These are phyloP conservation scores for Nemotelus pantherinus DNA, from an alignment of 2,888 invertebrate genomes.

Conservation along the genomic window DNA sequence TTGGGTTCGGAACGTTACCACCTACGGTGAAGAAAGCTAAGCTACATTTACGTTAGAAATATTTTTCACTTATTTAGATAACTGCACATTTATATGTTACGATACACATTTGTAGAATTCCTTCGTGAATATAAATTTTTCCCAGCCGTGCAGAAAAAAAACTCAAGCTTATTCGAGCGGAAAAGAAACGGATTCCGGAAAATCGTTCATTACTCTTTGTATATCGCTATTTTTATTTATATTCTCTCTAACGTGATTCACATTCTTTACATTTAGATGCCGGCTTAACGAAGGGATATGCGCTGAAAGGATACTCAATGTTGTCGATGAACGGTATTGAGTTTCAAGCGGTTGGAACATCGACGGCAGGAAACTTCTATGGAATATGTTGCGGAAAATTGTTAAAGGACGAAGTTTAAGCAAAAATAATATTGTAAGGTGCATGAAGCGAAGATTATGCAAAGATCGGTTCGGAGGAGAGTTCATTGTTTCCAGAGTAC, in stretches of 20 bases:
- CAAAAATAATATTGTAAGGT: not conserved
- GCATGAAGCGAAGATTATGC: not conserved
- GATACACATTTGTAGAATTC: not conserved
- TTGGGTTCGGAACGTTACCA: not conserved
- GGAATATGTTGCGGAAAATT: slow-evolving; percentile 13
- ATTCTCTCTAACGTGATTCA: no score
- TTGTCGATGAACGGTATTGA: not conserved
- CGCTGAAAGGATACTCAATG: not conserved
- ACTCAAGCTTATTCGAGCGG: slow-evolving; percentile 14
- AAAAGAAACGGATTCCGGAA: slow-evolving; percentile 37
- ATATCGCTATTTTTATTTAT: not conserved
- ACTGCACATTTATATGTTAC: slow-evolving; percentile 1
- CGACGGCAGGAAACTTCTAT: not conserved
- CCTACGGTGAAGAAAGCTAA: not conserved
- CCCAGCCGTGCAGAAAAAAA: slow-evolving; percentile 19
- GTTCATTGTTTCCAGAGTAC: not conserved
- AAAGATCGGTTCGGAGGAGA: not conserved
- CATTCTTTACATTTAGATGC: not conserved
- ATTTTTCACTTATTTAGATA: slow-evolving; percentile 4
- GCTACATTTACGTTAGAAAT: not conserved
- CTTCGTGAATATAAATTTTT: slow-evolving; percentile 2
- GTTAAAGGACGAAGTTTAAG: slow-evolving; percentile 9
- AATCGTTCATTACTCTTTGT: slow-evolving; percentile 36
- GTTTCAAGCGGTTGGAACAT: not conserved
- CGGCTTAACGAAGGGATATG: not conserved